A percentile compares a stretch with the other conserved stretches of the same genome.
Evolutionary conservation across 2,113 vertebrate genomes (phyloP).

Genomic region (Clupea harengus): DNA sequence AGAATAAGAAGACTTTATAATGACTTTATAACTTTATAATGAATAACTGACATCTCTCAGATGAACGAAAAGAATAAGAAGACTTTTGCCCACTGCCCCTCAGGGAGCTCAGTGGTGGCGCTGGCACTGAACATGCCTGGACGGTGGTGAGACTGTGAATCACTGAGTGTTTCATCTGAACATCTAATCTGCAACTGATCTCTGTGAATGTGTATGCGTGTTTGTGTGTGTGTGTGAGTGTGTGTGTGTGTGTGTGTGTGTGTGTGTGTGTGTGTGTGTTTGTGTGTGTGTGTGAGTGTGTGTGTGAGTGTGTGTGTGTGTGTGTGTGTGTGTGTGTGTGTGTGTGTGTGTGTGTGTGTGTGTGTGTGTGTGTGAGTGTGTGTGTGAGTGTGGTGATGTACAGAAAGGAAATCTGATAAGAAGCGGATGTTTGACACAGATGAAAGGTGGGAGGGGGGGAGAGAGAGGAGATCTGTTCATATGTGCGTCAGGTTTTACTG

Average conservation of each 20-base stretch:
- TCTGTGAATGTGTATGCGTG: background rate
- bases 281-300: background rate
- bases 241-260: background rate
- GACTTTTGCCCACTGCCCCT: background rate
- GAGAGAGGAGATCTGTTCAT: background rate
- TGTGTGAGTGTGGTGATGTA: slow-evolving; percentile 3
- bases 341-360: background rate
- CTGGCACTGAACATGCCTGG: background rate
- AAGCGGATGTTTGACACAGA: slow-evolving; percentile 3
- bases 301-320: background rate
- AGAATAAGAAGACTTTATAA: background rate
- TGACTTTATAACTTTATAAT: background rate
- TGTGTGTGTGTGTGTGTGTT: background rate
- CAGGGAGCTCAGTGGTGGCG: background rate
- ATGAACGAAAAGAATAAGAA: background rate
- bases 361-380: background rate
- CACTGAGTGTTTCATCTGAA: background rate
- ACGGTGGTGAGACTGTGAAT: background rate
- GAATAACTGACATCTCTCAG: background rate
- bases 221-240: background rate
- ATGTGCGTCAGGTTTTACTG: background rate
- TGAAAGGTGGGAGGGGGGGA: background rate
- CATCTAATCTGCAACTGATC: background rate
- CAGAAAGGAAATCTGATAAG: slow-evolving; percentile 15
- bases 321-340: background rate